Percentiles rank a stretch among this genome's conserved stretches.
These are phyloP conservation scores for Microcebus jonahi DNA, from an alignment of 2,113 vertebrate species.

Conservation along the genomic window DNA sequence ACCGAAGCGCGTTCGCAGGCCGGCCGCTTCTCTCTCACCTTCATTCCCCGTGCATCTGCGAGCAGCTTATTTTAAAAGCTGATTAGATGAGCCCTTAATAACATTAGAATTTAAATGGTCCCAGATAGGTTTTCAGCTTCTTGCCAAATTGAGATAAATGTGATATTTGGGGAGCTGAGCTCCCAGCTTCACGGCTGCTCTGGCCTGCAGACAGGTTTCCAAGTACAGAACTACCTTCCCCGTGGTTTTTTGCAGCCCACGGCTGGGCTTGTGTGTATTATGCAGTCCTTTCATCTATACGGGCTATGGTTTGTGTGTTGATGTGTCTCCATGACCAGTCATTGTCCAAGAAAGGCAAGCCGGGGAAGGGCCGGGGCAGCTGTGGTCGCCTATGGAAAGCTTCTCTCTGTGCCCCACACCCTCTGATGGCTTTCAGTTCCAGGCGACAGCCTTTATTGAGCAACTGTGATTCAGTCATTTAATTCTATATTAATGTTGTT, in stretches of 20 bases:
- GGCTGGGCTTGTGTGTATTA: background rate
- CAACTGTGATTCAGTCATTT: background rate
- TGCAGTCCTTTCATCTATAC: background rate
- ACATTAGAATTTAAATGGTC: conserved; percentile 79
- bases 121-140: conserved; percentile 78
- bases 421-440: background rate
- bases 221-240: background rate
- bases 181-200: conserved; percentile 48
- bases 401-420: background rate
- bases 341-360: background rate
- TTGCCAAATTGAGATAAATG: conserved; percentile 81
- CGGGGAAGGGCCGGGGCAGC: background rate
- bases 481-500: background rate
- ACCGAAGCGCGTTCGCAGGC: background rate
- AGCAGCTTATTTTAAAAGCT: conserved; percentile 75
- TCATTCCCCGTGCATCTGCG: conserved; percentile 26
- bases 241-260: background rate
- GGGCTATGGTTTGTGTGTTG: background rate
- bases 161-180: conserved; percentile 75
- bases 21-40: background rate
- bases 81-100: conserved; percentile 80
- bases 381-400: background rate
- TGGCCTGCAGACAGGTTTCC: background rate
- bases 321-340: background rate
- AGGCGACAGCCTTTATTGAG: background rate